phyloP scores from a whole-genome alignment of 2,888 invertebrate genomes.

The Tiliacea aurago region DNA sequence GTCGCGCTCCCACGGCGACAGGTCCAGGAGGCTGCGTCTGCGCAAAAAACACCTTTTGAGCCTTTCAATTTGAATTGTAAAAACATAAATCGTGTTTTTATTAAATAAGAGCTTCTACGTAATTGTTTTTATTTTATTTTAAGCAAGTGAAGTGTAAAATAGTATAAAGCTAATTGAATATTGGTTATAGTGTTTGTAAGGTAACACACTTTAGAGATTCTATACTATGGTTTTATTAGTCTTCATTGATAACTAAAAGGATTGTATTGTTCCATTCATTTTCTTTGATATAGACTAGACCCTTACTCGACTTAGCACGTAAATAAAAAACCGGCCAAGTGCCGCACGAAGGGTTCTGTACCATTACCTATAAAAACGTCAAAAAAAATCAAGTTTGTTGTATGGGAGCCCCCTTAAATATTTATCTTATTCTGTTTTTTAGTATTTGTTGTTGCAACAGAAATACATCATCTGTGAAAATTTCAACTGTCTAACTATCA shows the following conservation, averaged over 20 bases:
- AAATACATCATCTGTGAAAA: no score
- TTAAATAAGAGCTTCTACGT: conserved; percentile 35
- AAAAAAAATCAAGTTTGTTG: no score
- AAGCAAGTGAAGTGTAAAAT: conserved; percentile 22
- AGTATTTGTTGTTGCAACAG: no score
- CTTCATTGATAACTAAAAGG: background rate
- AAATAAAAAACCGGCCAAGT: no score
- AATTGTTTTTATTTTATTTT: conserved; percentile 16
- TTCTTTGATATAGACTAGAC: background rate
- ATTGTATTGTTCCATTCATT: background rate
- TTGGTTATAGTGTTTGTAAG: background rate
- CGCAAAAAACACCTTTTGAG: conserved; percentile 69
- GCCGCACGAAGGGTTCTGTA: no score
- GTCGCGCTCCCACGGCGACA: conserved; percentile 84
- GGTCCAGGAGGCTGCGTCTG: conserved; percentile 79
- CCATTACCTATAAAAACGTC: no score
- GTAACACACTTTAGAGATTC: background rate
- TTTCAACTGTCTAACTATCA: no score
- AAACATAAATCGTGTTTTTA: conserved; percentile 48
- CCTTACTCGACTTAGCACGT: background rate
- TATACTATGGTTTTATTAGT: conserved; percentile 15
- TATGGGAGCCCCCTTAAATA: no score
- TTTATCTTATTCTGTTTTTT: no score
- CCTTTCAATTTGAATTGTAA: conserved; percentile 58
- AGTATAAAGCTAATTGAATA: conserved; percentile 21